A percentile compares a stretch with the other conserved stretches of the same genome.
Evolutionary conservation across 1,140 invertebrate genomes (phyloP).

Genomic region (Halesus radiatus): DNA sequence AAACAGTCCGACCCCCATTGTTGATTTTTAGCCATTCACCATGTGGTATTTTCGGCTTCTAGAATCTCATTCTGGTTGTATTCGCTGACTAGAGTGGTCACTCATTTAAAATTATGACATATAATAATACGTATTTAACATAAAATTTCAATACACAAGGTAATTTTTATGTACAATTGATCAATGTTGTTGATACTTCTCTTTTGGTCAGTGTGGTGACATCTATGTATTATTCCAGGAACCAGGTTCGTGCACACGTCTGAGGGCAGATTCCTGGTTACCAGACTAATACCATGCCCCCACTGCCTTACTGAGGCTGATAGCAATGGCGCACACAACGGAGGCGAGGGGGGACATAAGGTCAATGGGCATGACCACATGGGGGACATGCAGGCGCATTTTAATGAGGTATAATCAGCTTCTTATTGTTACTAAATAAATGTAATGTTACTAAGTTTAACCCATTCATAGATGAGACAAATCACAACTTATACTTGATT

Average conservation of each 20-base stretch:
- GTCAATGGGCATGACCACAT: slow-evolving; percentile 40
- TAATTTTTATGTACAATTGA: neutral
- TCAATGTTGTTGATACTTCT: neutral
- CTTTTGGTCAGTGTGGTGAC: neutral
- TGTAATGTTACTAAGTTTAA: too few species aligned
- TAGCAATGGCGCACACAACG: slow-evolving; percentile 33
- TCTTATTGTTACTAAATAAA: too few species aligned
- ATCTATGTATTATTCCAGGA: slow-evolving; percentile 69
- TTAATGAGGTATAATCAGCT: slow-evolving; percentile 44
- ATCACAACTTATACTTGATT: too few species aligned
- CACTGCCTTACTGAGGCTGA: slow-evolving; percentile 76
- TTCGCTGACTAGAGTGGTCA: too few species aligned
- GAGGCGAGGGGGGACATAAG: slow-evolving; percentile 25
- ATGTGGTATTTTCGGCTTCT: too few species aligned
- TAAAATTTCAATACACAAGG: neutral
- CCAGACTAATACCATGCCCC: slow-evolving; percentile 93
- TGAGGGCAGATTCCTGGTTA: slow-evolving; percentile 95
- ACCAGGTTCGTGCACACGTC: slow-evolving; percentile 98
- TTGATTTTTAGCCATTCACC: too few species aligned
- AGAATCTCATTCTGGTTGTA: too few species aligned
- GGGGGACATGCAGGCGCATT: slow-evolving; percentile 46
- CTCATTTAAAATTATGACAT: too few species aligned
- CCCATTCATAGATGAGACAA: too few species aligned
- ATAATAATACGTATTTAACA: too few species aligned
- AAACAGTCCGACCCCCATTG: too few species aligned